These are phyloP conservation scores for Palaemon carinicauda DNA, from an alignment of 1,140 invertebrate genomes.

Conservation along the genomic window DNA sequence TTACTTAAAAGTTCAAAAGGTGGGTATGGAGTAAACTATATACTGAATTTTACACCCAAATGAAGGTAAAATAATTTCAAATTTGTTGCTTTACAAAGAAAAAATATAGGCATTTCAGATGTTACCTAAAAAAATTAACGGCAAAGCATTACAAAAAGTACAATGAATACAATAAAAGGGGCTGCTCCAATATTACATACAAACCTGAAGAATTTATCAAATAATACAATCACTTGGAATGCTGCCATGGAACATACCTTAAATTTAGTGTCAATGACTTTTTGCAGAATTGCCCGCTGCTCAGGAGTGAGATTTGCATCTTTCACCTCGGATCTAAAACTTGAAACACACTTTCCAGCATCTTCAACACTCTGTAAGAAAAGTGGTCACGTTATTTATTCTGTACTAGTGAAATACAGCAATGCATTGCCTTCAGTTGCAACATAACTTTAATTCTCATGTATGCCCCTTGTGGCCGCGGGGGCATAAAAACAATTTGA, in stretches of 20 bases:
- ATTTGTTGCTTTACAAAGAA: too few species aligned
- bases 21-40: too few species aligned
- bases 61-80: too few species aligned
- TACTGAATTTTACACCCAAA: not conserved
- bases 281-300: slow-evolving; percentile 52
- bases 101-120: too few species aligned
- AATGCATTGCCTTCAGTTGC: too few species aligned
- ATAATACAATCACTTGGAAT: too few species aligned
- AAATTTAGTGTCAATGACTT: slow-evolving; percentile 55
- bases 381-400: too few species aligned
- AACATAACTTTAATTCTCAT: not conserved
- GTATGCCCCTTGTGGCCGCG: too few species aligned
- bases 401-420: not conserved
- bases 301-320: slow-evolving; percentile 43
- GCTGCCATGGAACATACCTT: slow-evolving; percentile 14
- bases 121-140: too few species aligned
- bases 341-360: slow-evolving; percentile 48
- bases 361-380: slow-evolving; percentile 55
- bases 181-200: not conserved
- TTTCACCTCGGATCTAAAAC: slow-evolving; percentile 50
- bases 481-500: too few species aligned
- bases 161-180: not conserved
- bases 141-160: not conserved
- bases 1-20: too few species aligned
- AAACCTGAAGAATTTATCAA: not conserved